A percentile compares a stretch with the other conserved stretches of the same genome.
These are phyloP conservation scores for Parasteatoda lunata DNA, from an alignment of 2,888 invertebrate species.

Conservation along the genomic window DNA sequence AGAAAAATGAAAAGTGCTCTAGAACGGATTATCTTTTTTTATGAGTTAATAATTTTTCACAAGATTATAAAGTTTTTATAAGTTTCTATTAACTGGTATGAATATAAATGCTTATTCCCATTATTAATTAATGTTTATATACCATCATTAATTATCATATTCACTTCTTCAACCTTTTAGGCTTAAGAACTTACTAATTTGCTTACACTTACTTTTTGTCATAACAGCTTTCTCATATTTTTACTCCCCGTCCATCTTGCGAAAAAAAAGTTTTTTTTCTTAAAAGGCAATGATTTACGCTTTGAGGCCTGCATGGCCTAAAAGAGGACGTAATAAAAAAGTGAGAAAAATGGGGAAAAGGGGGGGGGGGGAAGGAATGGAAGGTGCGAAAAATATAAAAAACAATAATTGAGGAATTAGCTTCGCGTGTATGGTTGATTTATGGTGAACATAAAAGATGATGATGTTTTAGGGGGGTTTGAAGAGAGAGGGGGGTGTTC, in stretches of 20 bases:
- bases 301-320: not conserved
- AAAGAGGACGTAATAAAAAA: not conserved
- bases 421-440: not conserved
- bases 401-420: conserved; percentile 6
- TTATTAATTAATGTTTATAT: too few species aligned
- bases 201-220: too few species aligned
- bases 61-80: too few species aligned
- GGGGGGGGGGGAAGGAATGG: not conserved
- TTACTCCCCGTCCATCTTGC: not conserved
- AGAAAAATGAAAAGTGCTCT: too few species aligned
- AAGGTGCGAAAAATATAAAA: not conserved
- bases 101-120: too few species aligned
- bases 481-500: not conserved
- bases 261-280: not conserved
- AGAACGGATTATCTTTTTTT: too few species aligned
- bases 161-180: too few species aligned
- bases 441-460: conserved; percentile 13
- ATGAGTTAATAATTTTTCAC: too few species aligned
- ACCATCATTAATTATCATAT: too few species aligned
- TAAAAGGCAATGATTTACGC: not conserved
- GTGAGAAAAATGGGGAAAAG: not conserved
- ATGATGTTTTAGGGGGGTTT: conserved; percentile 5
- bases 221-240: not conserved
- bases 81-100: too few species aligned
- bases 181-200: too few species aligned